phyloP scores from a whole-genome alignment of 2,797 vertebrate genomes.

The Oreochromis grahami region DNA sequence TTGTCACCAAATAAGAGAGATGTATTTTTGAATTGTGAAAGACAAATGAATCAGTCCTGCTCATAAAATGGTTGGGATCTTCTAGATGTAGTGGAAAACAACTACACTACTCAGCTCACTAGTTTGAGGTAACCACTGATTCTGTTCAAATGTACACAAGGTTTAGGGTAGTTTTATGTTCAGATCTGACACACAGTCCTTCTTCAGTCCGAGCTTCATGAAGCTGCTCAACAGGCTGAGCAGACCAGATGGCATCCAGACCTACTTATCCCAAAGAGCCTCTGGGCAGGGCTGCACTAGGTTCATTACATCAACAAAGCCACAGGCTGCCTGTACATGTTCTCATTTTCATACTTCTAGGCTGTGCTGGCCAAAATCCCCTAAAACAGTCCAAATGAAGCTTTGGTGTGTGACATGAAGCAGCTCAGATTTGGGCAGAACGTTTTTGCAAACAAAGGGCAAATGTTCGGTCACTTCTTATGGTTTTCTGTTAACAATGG shows the following conservation, averaged over 20 bases:
- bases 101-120: neutral
- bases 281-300: conserved; percentile 1
- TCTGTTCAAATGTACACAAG: neutral
- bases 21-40: neutral
- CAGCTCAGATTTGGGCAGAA: neutral
- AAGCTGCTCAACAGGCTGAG: neutral
- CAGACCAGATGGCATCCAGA: conserved; percentile 7
- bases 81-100: neutral
- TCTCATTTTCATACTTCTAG: neutral
- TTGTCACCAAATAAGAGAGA: neutral
- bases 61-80: neutral
- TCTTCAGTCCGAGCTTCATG: neutral
- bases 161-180: neutral
- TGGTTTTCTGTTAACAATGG: no score
- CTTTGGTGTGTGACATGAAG: neutral
- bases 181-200: neutral
- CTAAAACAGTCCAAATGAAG: neutral
- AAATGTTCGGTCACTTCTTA: neutral
- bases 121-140: neutral
- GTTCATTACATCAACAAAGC: neutral
- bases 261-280: neutral
- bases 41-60: neutral
- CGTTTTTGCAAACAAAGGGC: neutral
- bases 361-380: neutral
- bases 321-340: neutral